Evolutionary conservation across 2,797 vertebrate genomes (phyloP).

Genomic region (Tinamus major): DNA sequence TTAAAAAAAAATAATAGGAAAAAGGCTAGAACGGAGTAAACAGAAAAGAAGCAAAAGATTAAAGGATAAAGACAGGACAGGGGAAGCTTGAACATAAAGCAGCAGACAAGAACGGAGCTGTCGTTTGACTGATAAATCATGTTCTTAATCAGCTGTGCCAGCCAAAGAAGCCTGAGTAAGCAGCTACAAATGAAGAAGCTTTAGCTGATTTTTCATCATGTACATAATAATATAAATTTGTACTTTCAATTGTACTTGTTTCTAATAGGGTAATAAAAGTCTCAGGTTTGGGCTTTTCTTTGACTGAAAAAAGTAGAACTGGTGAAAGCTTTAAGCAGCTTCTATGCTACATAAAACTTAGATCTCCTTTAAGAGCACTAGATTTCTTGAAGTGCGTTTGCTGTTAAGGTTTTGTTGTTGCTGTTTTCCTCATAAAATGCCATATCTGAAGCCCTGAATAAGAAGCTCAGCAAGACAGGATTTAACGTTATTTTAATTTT

Average conservation of each 20-base stretch:
- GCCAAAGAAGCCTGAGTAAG: not conserved
- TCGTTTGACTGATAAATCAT: conserved; percentile 9
- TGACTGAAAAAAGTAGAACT: not conserved
- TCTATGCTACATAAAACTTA: not conserved
- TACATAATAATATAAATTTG: not conserved
- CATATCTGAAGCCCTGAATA: not conserved
- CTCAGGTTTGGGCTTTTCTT: not conserved
- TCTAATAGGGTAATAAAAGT: not conserved
- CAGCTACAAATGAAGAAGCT: not conserved
- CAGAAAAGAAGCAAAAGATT: conserved; percentile 1
- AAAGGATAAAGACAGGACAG: not conserved
- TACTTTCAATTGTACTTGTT: not conserved
- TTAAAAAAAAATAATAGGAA: not conserved
- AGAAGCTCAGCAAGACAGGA: not conserved
- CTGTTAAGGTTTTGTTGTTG: not conserved
- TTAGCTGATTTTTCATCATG: not conserved
- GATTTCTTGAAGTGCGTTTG: not conserved
- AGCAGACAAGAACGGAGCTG: not conserved
- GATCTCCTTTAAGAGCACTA: not conserved
- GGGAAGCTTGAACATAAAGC: not conserved
- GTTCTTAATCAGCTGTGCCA: not conserved
- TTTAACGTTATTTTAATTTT: too few species aligned
- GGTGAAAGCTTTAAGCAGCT: not conserved
- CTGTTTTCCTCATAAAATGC: not conserved
- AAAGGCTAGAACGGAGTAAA: not conserved